phyloP scores from a whole-genome alignment of 2,888 invertebrate species.

The Chymomyza procnemis region DNA sequence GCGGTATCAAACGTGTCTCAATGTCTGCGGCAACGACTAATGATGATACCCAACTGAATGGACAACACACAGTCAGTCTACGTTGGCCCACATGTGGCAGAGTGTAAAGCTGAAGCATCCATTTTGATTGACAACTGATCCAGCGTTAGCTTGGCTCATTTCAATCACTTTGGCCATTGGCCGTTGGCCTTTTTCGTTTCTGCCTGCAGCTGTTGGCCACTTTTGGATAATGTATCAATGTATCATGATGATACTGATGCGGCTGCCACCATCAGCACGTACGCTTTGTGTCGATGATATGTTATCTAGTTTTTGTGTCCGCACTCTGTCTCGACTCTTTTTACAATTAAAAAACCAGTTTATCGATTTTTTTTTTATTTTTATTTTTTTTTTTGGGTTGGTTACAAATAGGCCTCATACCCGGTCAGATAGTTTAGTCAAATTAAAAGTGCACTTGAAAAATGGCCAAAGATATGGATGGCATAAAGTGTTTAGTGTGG shows the following conservation, averaged over 20 bases:
- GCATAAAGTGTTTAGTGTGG: neutral
- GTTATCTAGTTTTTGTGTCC: conserved; percentile 25
- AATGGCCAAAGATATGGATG: conserved; percentile 12
- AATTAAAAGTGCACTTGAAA: conserved; percentile 36
- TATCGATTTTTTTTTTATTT: neutral
- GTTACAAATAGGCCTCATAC: conserved; percentile 56
- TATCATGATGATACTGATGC: neutral
- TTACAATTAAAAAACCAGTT: conserved; percentile 68
- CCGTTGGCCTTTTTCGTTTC: neutral
- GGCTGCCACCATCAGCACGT: neutral
- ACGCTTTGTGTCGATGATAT: conserved; percentile 15
- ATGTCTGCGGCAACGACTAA: conserved; percentile 63
- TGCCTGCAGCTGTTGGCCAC: conserved; percentile 1
- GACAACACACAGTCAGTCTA: conserved; percentile 9
- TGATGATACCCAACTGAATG: conserved; percentile 56
- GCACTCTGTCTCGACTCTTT: conserved; percentile 19
- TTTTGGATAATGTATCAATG: neutral
- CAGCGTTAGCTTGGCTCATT: conserved; percentile 20
- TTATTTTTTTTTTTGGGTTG: conserved; percentile 17
- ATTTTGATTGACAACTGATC: conserved; percentile 73
- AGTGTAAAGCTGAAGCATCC: conserved; percentile 65
- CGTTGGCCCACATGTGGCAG: neutral
- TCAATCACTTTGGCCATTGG: conserved; percentile 3
- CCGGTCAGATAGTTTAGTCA: conserved; percentile 66
- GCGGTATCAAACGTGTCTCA: conserved; percentile 65